phyloP scores from a whole-genome alignment of 2,888 invertebrate genomes.

The Operophtera brumata region DNA sequence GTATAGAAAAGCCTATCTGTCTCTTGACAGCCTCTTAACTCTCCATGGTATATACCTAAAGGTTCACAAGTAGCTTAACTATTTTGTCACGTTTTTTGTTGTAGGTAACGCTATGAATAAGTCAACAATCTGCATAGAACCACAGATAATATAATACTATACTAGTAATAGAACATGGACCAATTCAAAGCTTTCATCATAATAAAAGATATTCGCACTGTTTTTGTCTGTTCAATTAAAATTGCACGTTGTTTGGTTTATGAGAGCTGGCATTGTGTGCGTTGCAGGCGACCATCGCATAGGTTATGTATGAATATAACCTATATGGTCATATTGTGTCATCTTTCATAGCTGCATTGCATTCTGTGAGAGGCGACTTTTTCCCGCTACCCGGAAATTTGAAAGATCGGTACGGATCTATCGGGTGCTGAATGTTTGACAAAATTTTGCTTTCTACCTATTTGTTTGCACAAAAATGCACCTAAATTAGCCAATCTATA shows the following conservation, averaged over 20 bases:
- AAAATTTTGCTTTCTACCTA: not conserved
- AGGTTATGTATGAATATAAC: constrained; percentile 23
- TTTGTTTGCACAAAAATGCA: too few species aligned
- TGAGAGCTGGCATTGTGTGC: constrained; percentile 14
- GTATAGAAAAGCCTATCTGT: too few species aligned
- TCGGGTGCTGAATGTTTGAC: constrained; percentile 7
- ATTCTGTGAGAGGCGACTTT: constrained; percentile 1
- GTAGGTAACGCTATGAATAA: not conserved
- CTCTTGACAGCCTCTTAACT: too few species aligned
- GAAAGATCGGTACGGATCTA: constrained; percentile 10
- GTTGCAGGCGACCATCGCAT: constrained; percentile 10
- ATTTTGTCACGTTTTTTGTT: too few species aligned
- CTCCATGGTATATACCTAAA: too few species aligned
- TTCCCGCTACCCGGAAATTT: constrained; percentile 11
- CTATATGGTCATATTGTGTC: constrained; percentile 6
- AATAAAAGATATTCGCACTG: constrained; percentile 36
- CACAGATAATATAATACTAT: too few species aligned
- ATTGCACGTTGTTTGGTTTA: constrained; percentile 27
- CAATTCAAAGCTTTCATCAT: constrained; percentile 36
- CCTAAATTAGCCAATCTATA: too few species aligned
- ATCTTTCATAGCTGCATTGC: constrained; percentile 5
- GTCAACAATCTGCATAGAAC: constrained; percentile 7
- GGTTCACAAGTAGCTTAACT: too few species aligned
- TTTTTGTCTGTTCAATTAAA: constrained; percentile 28
- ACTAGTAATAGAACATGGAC: too few species aligned